These are phyloP conservation scores for Drosophila equinoxialis DNA, from an alignment of 1,140 invertebrate species.

Conservation along the genomic window DNA sequence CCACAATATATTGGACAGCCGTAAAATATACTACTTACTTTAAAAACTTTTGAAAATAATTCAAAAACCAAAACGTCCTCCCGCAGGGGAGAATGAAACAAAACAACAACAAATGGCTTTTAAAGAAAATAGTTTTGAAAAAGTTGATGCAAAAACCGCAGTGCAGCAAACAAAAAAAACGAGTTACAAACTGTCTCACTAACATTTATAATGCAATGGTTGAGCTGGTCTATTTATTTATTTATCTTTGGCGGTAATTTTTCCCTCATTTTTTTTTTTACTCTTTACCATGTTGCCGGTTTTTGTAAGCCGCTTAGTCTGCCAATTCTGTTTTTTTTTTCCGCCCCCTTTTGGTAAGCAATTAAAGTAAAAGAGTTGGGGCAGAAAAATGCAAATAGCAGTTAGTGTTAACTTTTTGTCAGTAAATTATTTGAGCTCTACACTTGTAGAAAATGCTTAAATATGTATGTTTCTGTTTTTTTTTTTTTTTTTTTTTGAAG, in stretches of 20 bases:
- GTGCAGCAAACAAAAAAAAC: not conserved
- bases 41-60: slow-evolving; percentile 1
- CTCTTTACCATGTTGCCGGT: slow-evolving; percentile 16
- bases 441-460: slow-evolving; percentile 20
- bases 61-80: slow-evolving; percentile 5
- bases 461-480: not conserved
- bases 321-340: slow-evolving; percentile 30
- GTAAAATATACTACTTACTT: not conserved
- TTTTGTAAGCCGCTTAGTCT: slow-evolving; percentile 58
- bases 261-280: slow-evolving; percentile 9
- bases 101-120: not conserved
- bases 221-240: slow-evolving; percentile 63
- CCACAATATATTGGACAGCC: not conserved
- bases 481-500: not conserved
- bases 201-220: slow-evolving; percentile 51
- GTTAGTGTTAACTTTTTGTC: slow-evolving; percentile 31
- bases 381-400: slow-evolving; percentile 21
- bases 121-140: slow-evolving; percentile 9
- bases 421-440: slow-evolving; percentile 16
- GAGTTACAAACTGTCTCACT: slow-evolving; percentile 26
- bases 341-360: slow-evolving; percentile 21
- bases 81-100: not conserved
- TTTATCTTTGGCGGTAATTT: slow-evolving; percentile 39
- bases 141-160: not conserved
- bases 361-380: slow-evolving; percentile 49